phyloP scores from a whole-genome alignment of 2,113 vertebrate genomes.

The Bagarius yarrelli region DNA sequence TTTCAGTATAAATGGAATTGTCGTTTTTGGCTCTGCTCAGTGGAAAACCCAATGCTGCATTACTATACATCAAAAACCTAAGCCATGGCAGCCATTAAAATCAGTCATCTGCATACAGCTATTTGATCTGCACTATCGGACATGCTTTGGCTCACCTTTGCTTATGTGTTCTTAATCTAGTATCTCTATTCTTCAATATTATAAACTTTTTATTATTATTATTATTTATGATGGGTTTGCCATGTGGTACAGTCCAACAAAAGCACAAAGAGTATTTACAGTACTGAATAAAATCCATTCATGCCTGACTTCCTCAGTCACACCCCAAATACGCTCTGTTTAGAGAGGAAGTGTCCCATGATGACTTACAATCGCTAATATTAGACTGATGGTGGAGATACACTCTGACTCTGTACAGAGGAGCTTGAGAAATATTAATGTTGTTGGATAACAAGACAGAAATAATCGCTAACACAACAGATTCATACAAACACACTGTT shows the following conservation, averaged over 20 bases:
- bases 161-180: slow-evolving; percentile 39
- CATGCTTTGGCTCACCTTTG: background rate
- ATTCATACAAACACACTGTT: slow-evolving; percentile 3
- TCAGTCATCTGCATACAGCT: background rate
- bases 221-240: slow-evolving; percentile 11
- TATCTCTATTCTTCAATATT: slow-evolving; percentile 32
- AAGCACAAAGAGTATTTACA: slow-evolving; percentile 54
- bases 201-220: background rate
- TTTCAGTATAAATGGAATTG: slow-evolving; percentile 14
- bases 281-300: slow-evolving; percentile 47
- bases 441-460: slow-evolving; percentile 11
- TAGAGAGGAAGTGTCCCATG: slow-evolving; percentile 39
- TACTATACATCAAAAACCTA: slow-evolving; percentile 36
- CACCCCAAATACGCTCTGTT: slow-evolving; percentile 46
- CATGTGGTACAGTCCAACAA: slow-evolving; percentile 50
- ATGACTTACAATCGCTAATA: slow-evolving; percentile 42
- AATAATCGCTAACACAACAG: background rate
- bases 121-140: background rate
- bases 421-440: background rate
- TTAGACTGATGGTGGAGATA: slow-evolving; percentile 36
- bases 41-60: slow-evolving; percentile 55
- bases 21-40: slow-evolving; percentile 44
- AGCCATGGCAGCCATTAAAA: slow-evolving; percentile 15
- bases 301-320: slow-evolving; percentile 51
- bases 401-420: slow-evolving; percentile 32